Base-by-base conservation (phyloP, 2,888 invertebrate species). In the Oscheius sp. region DNA sequence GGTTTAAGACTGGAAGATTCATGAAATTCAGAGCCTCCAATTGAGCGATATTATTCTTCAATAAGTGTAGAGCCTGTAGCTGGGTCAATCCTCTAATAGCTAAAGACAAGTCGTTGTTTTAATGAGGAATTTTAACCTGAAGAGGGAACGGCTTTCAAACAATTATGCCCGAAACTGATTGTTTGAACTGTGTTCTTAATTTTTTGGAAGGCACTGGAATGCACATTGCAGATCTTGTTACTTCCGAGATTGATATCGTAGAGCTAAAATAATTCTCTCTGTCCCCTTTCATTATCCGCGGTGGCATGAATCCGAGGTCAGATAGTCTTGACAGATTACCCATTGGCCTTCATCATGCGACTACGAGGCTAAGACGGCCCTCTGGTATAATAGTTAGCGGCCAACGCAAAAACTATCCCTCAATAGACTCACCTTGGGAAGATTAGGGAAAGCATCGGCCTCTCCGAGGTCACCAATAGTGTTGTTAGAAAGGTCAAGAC, bases 41-140 rank as follows among this genome's bases (percentile, higher is more conserved):
- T 25, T 75, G 69, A 12, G 69, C 48, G 57, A 86, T 84, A 29
- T 72, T 61, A 57, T 87, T 86, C 66, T 78, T 71, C 72, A 86
- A 84, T 61, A 86, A 58, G 69, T 86, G 86, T 5, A 86, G 75
- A 0, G 86, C 84, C 66, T 83, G 75, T 20, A 86, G 75, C 42
- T 83, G 84, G 42, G 84, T 83, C 73, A 86, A 82, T 12, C 87
- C 86, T 25, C 86, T 83, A 17, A 86, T 76, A 0, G 86, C 84
- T 79, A 71, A 46, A 81, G 72, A 20, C 39, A 29, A 15, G 15
- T 46, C 27, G 4, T 10, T n/a, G 15, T 61, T 2, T 53, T 29
- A 37, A 34, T 23, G n/a, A 12, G 6, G 17, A 29, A 31, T 23
- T 1, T 25, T 17, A 55, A 84, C 84, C 83, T 33, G 83, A 79